Evolutionary conservation across 1,140 invertebrate species (phyloP).

Genomic region (Geopemphigus sp.): DNA sequence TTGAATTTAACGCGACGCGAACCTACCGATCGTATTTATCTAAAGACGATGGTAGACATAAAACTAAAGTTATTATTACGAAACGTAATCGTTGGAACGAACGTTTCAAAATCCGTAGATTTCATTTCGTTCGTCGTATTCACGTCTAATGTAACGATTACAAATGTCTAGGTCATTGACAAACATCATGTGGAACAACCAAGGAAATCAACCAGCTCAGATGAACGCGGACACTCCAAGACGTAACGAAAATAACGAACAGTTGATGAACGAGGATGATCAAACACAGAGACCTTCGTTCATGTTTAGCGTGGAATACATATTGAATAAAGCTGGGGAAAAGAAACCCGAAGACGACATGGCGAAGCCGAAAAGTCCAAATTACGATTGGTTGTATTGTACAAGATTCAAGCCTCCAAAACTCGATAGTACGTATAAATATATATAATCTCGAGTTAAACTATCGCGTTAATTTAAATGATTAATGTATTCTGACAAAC

Average conservation of each 20-base stretch:
- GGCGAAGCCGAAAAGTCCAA: no score
- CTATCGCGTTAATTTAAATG: no score
- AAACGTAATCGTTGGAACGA: no score
- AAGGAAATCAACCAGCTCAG: background rate
- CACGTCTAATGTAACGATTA: background rate
- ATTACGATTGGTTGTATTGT: conserved; percentile 56
- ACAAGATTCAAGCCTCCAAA: conserved; percentile 59
- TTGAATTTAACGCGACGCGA: no score
- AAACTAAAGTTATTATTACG: no score
- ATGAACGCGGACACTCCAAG: background rate
- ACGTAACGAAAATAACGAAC: background rate
- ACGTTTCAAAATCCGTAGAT: no score
- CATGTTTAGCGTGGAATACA: conserved; percentile 45
- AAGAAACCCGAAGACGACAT: background rate
- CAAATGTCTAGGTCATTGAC: background rate
- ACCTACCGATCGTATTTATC: no score
- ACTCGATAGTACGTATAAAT: conserved; percentile 58
- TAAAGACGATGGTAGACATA: no score
- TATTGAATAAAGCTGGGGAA: conserved; percentile 50
- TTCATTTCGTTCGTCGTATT: no score
- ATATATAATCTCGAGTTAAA: no score
- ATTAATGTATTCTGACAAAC: no score
- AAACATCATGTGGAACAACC: background rate
- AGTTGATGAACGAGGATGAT: background rate
- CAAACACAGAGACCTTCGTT: conserved; percentile 19